Evolutionary conservation across 2,113 vertebrate species (phyloP).

Genomic region (Brienomyrus brachyistius): DNA sequence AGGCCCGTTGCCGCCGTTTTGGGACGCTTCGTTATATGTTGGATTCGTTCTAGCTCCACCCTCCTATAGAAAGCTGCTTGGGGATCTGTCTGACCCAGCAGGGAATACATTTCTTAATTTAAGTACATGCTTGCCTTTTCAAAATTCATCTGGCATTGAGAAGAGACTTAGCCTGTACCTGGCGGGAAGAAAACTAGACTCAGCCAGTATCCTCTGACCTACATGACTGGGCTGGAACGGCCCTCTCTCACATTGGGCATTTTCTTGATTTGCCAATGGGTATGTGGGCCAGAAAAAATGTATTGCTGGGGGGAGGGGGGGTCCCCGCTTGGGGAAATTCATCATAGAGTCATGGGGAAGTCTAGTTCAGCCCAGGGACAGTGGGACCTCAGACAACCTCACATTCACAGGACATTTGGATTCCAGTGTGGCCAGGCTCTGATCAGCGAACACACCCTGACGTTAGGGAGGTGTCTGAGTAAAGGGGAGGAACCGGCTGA

Average conservation of each 20-base stretch:
- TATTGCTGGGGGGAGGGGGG: neutral
- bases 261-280: neutral
- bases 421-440: neutral
- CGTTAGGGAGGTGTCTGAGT: neutral
- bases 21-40: neutral
- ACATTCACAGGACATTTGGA: neutral
- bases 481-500: neutral
- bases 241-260: neutral
- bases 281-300: neutral
- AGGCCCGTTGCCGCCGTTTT: neutral
- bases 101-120: neutral
- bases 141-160: neutral
- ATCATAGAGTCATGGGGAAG: neutral
- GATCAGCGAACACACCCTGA: neutral
- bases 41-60: neutral
- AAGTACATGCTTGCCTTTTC: neutral
- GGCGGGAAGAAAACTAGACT: constrained; percentile 36
- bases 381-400: neutral
- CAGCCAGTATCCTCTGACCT: constrained; percentile 32
- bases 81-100: neutral
- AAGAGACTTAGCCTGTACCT: constrained; percentile 19
- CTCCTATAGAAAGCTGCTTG: neutral
- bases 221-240: neutral
- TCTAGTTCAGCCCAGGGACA: neutral
- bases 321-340: neutral